Base-by-base conservation (phyloP, 2,888 invertebrate species). In the Synergus japonicus region DNA sequence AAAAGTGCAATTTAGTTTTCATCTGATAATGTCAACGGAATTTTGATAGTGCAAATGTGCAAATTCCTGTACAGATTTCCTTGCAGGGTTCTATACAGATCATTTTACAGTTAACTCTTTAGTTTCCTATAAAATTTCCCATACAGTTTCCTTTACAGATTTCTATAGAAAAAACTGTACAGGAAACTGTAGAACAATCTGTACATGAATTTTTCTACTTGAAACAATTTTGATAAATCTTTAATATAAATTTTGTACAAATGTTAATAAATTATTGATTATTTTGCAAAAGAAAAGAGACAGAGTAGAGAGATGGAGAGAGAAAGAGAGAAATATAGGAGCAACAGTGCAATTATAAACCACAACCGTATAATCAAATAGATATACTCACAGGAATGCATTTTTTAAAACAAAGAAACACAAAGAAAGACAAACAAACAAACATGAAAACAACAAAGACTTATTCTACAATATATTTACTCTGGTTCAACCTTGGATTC, bases 401-500 rank as follows among this genome's bases (percentile, higher is more conserved):
- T 3, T 8, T 58, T 49, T 15, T 4, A 18, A n/a, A n/a, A 58
- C 18, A 58, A 18, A 58, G 9, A 18, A 18, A 18, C 5, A 37
- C 37, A 37, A 37, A 64, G 7, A 43, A 65, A 65, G 37, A 65
- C 65, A 41, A 15, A 69, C 29, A 69, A 49, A 69, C 66, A 67
- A 12, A 18, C 15, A 69, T 49, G 22, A 15, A 22, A 80, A 65
- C 79, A 54, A 65, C 37, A 79, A 46, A 78, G 37, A 64, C 43
- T 66, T 76, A 83, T 76, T 78, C 77, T 79, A 78, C 77, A 77
- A 78, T 58, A 49, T 79, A 44, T 69, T 64, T 81, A 78, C 46
- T 79, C 81, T 78, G 81, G 49, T 76, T 63, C 77, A 79, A 79
- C 54, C 78, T 77, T 83, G 83, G 79, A 81, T 64, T 76, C 76